Conservation (phyloP, 2,113 vertebrate species). For the Syngnathus scovelli region DNA sequence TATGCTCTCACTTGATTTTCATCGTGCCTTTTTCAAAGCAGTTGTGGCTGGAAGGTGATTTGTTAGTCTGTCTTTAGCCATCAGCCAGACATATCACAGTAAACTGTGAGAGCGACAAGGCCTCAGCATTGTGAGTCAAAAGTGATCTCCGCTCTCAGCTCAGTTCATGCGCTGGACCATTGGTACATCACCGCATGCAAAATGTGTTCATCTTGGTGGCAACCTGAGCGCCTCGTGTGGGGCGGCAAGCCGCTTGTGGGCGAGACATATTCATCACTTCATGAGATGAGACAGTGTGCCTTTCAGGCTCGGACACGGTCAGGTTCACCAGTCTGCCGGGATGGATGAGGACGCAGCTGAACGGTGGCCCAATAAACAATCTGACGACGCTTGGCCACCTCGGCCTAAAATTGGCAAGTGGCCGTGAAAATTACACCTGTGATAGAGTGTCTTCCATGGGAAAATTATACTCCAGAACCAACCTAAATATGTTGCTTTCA, state of each 20-base stretch:
- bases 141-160: too few relatives aligned
- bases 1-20: not conserved
- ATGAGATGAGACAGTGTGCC: constrained; percentile 49
- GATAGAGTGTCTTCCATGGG: constrained; percentile 20
- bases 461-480: constrained; percentile 19
- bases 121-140: not conserved
- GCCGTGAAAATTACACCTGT: constrained; percentile 38
- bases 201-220: not conserved
- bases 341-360: constrained; percentile 50
- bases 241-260: constrained; percentile 27
- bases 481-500: constrained; percentile 6
- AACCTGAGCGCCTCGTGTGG: not conserved
- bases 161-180: too few relatives aligned
- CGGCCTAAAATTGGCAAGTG: constrained; percentile 34
- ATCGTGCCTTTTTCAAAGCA: constrained; percentile 9
- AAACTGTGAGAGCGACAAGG: constrained; percentile 30
- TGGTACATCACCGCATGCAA: not conserved
- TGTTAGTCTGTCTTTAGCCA: constrained; percentile 14
- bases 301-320: constrained; percentile 52
- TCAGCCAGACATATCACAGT: constrained; percentile 20
- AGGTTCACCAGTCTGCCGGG: constrained; percentile 54
- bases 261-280: constrained; percentile 50
- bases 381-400: constrained; percentile 32
- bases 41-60: constrained; percentile 10
- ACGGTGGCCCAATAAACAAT: constrained; percentile 59